Evolutionary conservation across 2,888 invertebrate genomes (phyloP), one percentile per base, ranked within the genome.

Genomic region (Malacosoma neustria): DNA sequence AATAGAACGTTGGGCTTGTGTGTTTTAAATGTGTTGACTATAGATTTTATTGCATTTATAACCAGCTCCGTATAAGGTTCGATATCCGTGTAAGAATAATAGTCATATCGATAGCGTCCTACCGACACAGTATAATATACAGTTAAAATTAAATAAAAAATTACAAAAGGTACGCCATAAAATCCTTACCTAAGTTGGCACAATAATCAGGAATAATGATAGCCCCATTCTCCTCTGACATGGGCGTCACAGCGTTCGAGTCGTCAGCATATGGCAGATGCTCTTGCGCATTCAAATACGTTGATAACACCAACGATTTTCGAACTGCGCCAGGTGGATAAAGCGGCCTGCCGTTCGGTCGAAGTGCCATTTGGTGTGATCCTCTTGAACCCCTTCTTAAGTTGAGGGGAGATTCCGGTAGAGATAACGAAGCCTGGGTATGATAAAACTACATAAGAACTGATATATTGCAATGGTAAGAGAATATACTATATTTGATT

Each of bases 211-310:
- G 95, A 61, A 96, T 94, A 63, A 97, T 94, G 79, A 97, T 96
- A 70, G 95, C 95, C 67, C 96, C 96, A 79, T 96, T 97, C 84
- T 98, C 98, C 87, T 98, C 98, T 49, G 97, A 97, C 94, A 97
- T 96, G 38, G 98, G 98, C 45, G 98, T 98, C 42, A 97, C 98
- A 49, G 97, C 98, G 68, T 96, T 96, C 47, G 97, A 97, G 85
- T 98, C 98, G 75, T 98, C 98, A 40, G 97, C 98, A 72, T 96
- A 98, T 41, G 98, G 98, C 67, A 98, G 89, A 80, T 97, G 96
- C 87, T 96, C 96, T 77, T 95, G 94, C 54, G 95, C 95, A 75
- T 95, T 97, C 77, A 97, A 89, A 87, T 97, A 97, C 52, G 97
- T 97, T 61, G 96, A 96, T 53, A 97, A 89, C 50, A 98, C 97